Evolutionary conservation across 1,140 invertebrate genomes (phyloP).

Genomic region (Caenorhabditis inopinata): DNA sequence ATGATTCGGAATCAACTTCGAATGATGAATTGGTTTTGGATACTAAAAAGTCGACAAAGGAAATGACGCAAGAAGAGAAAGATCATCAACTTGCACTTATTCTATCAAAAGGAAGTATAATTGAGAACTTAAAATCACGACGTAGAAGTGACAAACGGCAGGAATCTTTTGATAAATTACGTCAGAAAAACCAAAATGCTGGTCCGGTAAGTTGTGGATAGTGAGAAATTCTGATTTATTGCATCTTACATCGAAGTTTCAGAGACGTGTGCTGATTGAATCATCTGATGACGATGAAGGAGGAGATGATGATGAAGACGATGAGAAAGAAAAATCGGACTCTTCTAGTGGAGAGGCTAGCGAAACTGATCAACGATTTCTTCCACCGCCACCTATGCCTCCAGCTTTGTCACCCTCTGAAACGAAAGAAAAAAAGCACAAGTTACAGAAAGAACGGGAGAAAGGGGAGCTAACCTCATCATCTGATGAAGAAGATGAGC

Average conservation of each 20-base stretch:
- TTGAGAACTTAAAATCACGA: not conserved
- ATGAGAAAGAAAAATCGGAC: not conserved
- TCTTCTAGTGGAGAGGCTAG: conserved; percentile 6
- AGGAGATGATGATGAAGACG: not conserved
- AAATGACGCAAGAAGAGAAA: conserved; percentile 20
- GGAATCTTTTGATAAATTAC: not conserved
- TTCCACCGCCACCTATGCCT: not conserved
- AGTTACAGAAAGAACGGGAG: not conserved
- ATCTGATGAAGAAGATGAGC: not conserved
- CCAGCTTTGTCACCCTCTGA: not conserved
- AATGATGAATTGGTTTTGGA: not conserved
- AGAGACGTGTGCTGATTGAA: not conserved
- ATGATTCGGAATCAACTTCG: not conserved
- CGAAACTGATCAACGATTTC: not conserved
- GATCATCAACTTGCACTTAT: conserved; percentile 9
- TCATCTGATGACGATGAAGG: not conserved
- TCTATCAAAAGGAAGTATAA: not conserved
- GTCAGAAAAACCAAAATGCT: not conserved
- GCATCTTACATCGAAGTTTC: not conserved
- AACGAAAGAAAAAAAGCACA: not conserved
- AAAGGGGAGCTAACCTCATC: not conserved
- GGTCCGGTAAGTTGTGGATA: not conserved
- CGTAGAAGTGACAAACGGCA: not conserved
- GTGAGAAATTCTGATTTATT: not conserved
- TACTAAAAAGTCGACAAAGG: not conserved